Base-by-base conservation (phyloP, 2,113 vertebrate genomes). In the Camelus dromedarius region DNA sequence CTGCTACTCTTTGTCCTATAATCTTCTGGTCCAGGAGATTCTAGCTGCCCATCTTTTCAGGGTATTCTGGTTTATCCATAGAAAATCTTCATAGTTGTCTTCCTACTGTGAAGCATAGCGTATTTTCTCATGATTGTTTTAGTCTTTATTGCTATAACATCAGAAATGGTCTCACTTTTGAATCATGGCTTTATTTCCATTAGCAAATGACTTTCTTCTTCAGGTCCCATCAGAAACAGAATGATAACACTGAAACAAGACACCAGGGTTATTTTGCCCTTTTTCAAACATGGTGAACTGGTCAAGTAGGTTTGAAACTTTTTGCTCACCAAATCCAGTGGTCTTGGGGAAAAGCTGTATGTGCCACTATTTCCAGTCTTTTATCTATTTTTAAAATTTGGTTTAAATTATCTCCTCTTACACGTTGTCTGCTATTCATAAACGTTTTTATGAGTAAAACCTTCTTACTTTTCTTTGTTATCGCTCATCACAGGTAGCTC, bases 181-280 rank as follows among this genome's bases (percentile, higher is more conserved):
- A 56, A 16, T 91, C n/a, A 60, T 42, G 91, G n/a, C 24, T 83
- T 3, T 67, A 12, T 91, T 97, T 69, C 16, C 28, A 15, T 32
- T 70, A 90, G n/a, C n/a, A 77, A 94, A 82, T 83, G 24, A n/a
- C 20, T 86, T 76, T 62, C 73, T 77, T 50, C 60, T 95, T 83
- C 58, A 91, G 54, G 18, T 81, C 32, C 32, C 38, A 54, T 38
- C 46, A 76, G 85, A 87, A 90, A 67, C 32, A 77, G 77, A 84
- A 50, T 12, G 64, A 11, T 22, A 48, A 64, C 54, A 38, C 50
- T 70, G 62, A 73, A 38, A 70, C 35, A 67, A 93, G 42, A 46
- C 28, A 83, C 0, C 8, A 69, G 19, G 8, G 5, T 24, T 77
- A 35, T 58, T 79, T 85, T 67, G 28, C n/a, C 30, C 60, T 67